phyloP scores from a whole-genome alignment of 1,140 invertebrate genomes.

The Orussus abietinus region DNA sequence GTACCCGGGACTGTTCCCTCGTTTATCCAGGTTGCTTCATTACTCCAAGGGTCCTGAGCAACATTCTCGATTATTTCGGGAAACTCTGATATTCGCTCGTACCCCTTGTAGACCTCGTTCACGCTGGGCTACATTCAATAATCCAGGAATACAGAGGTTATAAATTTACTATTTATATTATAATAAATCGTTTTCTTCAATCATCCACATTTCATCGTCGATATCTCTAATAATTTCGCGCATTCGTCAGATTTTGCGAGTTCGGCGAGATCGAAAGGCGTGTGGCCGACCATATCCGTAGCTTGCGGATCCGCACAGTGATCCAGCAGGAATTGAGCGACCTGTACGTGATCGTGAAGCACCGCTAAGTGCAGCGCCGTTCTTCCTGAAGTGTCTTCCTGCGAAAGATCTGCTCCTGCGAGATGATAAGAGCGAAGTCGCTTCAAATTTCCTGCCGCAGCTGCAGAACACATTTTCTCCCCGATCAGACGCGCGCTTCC shows the following conservation, averaged over 20 bases:
- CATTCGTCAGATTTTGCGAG: constrained; percentile 32
- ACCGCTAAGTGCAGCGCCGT: constrained; percentile 62
- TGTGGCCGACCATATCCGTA: constrained; percentile 51
- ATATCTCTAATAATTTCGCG: constrained; percentile 22
- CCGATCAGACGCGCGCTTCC: constrained; percentile 53
- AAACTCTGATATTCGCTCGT: no score
- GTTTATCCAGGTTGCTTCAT: constrained; percentile 23
- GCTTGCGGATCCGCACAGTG: constrained; percentile 35
- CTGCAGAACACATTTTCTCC: constrained; percentile 60
- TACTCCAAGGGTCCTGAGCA: constrained; percentile 13
- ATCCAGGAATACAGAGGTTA: no score
- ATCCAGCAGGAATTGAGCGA: constrained; percentile 48
- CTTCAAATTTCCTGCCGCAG: constrained; percentile 54
- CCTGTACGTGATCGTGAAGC: constrained; percentile 44
- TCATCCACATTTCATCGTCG: no score
- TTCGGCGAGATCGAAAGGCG: constrained; percentile 51
- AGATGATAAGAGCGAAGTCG: constrained; percentile 58
- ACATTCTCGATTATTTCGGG: no score
- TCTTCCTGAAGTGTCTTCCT: constrained; percentile 57
- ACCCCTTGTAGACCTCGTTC: no score
- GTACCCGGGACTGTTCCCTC: constrained; percentile 19
- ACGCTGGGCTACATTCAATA: no score
- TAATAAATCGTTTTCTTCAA: no score
- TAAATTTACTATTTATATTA: no score
- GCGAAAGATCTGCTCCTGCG: constrained; percentile 64